Evolutionary conservation across 2,888 invertebrate genomes (phyloP).

Genomic region (Apantesis nais): DNA sequence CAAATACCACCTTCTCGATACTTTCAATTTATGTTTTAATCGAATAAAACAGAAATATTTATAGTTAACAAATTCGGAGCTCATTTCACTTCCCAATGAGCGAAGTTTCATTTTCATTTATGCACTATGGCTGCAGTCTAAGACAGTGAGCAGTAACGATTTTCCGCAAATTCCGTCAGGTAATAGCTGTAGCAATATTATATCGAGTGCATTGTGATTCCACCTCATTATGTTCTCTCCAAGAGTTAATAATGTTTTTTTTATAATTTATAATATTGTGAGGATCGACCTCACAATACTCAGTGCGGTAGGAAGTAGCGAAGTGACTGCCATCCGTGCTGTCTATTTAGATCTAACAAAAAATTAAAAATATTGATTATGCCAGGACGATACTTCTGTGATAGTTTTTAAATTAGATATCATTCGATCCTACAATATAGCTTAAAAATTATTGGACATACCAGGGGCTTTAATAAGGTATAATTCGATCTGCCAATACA

Average conservation of each 20-base stretch:
- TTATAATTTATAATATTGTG: too few species aligned
- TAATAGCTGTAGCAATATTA: slow-evolving; percentile 65
- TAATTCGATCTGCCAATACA: too few species aligned
- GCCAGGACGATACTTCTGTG: too few species aligned
- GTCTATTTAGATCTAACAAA: too few species aligned
- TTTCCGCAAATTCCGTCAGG: slow-evolving; percentile 68
- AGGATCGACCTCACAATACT: too few species aligned
- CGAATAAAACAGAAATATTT: neutral
- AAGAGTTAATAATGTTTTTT: slow-evolving; percentile 34
- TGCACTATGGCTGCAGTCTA: slow-evolving; percentile 31
- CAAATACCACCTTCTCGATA: neutral
- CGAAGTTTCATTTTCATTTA: neutral
- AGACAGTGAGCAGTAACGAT: slow-evolving; percentile 66
- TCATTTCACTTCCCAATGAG: neutral
- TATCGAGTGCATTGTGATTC: slow-evolving; percentile 66
- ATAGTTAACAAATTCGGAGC: neutral
- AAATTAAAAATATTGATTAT: too few species aligned
- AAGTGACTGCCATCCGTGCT: too few species aligned
- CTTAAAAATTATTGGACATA: too few species aligned
- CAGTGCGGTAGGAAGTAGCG: too few species aligned
- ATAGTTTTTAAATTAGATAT: too few species aligned
- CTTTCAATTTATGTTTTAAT: neutral
- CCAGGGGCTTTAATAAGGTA: too few species aligned
- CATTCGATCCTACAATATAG: too few species aligned
- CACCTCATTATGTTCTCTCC: slow-evolving; percentile 51